phyloP scores from a whole-genome alignment of 1,140 invertebrate species.

The Eulimnadia texana region DNA sequence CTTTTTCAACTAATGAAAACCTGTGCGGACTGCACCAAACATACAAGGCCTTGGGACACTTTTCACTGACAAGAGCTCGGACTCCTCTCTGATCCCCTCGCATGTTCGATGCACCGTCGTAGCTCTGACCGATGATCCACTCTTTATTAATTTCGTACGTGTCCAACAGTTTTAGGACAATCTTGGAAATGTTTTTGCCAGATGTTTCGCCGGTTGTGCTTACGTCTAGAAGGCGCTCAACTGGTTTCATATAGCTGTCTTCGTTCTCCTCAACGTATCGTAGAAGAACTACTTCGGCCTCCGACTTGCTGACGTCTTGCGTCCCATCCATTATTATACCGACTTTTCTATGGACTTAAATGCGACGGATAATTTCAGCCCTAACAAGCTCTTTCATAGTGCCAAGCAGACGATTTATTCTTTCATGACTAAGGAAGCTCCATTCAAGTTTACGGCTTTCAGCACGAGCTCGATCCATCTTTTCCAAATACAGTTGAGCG shows the following conservation, averaged over 20 bases:
- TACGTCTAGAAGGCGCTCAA: not conserved
- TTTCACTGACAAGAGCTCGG: not conserved
- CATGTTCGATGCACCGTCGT: conserved; percentile 4
- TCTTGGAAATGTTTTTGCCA: not conserved
- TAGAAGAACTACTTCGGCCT: not conserved
- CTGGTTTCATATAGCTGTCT: not conserved
- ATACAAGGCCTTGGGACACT: not conserved
- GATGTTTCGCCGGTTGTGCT: not conserved
- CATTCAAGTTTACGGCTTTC: not conserved
- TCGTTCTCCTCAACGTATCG: not conserved
- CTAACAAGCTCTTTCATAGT: not conserved
- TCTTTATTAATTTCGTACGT: not conserved
- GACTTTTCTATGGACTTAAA: not conserved
- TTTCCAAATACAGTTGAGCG: not conserved
- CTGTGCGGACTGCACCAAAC: conserved; percentile 2
- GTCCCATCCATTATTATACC: not conserved
- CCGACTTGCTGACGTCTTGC: not conserved
- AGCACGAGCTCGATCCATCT: not conserved
- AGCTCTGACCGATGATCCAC: not conserved
- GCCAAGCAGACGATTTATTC: not conserved
- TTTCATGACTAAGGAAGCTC: not conserved
- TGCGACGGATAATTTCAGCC: not conserved
- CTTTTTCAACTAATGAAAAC: not conserved
- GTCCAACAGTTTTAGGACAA: not conserved
- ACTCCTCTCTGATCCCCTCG: not conserved